Conservation (phyloP, 2,797 vertebrate genomes). For the Clarias platycephalus region DNA sequence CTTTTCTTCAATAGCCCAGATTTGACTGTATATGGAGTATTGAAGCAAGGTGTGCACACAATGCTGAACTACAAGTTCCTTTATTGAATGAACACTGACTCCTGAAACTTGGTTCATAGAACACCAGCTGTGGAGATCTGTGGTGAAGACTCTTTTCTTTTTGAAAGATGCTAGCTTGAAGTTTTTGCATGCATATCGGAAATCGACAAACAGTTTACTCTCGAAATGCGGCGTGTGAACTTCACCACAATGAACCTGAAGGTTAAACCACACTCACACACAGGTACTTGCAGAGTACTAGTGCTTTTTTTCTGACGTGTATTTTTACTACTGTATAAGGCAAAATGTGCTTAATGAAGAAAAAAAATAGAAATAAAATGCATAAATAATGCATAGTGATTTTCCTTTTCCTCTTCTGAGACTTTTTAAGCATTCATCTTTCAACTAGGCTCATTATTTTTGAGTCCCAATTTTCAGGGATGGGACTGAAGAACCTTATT, state of each 20-base stretch:
- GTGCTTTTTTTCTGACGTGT: background rate
- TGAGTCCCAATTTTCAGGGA: background rate
- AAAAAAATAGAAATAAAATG: too few relatives aligned
- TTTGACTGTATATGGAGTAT: background rate
- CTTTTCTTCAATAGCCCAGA: background rate
- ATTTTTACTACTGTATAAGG: background rate
- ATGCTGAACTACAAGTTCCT: background rate
- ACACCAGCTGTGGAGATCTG: background rate
- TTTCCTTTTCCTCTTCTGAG: background rate
- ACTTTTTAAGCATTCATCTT: background rate
- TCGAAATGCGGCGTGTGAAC: background rate
- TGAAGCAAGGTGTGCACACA: background rate
- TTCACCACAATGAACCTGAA: slow-evolving; percentile 41
- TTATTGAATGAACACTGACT: slow-evolving; percentile 8
- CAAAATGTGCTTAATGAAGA: background rate
- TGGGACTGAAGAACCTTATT: background rate
- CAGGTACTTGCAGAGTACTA: slow-evolving; percentile 37
- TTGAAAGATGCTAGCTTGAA: slow-evolving; percentile 41
- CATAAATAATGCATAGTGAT: too few relatives aligned
- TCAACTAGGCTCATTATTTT: background rate
- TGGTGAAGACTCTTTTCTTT: slow-evolving; percentile 14
- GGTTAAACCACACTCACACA: slow-evolving; percentile 29
- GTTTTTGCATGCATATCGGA: slow-evolving; percentile 51
- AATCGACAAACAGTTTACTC: slow-evolving; percentile 43
- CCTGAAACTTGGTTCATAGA: background rate